Evolutionary conservation across 2,797 vertebrate species (phyloP).

Genomic region (Acrossocheilus wenchowensis): DNA sequence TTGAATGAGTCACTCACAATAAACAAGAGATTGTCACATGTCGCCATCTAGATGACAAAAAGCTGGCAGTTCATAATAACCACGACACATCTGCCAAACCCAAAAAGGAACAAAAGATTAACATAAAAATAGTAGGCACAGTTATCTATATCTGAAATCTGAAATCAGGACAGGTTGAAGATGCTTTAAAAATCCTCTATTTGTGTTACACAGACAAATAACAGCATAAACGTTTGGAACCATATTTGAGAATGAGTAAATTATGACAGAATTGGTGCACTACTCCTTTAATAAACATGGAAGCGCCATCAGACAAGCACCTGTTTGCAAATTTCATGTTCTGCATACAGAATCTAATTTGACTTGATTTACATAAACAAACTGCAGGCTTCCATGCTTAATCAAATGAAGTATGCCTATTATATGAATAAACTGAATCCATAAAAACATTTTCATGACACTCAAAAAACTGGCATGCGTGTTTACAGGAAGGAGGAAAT

Average conservation of each 20-base stretch:
- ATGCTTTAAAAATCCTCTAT: background rate
- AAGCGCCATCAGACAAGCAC: background rate
- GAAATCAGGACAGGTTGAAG: background rate
- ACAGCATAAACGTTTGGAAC: background rate
- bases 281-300: background rate
- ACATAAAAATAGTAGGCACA: background rate
- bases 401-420: background rate
- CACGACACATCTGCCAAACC: no score
- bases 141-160: background rate
- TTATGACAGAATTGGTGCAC: background rate
- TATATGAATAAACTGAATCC: background rate
- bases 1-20: background rate
- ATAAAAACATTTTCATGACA: background rate
- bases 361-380: constrained; percentile 19
- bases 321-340: constrained; percentile 11
- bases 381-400: background rate
- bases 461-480: background rate
- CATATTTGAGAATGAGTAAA: background rate
- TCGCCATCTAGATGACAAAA: background rate
- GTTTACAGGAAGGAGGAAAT: constrained; percentile 10
- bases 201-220: background rate
- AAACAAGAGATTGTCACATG: background rate
- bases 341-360: constrained; percentile 12
- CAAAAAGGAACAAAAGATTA: background rate
- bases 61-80: no score